These are phyloP conservation scores for Oasisia sp. DNA, from an alignment of 2,888 invertebrate genomes.

Conservation along the genomic window DNA sequence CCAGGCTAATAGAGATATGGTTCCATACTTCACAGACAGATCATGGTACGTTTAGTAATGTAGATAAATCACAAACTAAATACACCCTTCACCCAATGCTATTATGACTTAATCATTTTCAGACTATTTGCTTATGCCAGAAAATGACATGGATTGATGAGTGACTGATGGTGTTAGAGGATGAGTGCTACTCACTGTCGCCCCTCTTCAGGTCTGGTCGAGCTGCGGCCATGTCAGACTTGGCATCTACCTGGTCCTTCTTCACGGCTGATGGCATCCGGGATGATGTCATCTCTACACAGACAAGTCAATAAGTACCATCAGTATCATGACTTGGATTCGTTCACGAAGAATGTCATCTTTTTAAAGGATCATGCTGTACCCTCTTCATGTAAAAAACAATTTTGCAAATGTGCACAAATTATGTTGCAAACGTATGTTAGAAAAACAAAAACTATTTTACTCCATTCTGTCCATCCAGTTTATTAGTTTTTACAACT, in stretches of 20 bases:
- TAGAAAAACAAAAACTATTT: too few species aligned
- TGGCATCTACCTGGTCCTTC: conserved; percentile 32
- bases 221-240: conserved; percentile 24
- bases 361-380: not conserved
- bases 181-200: not conserved
- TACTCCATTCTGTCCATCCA: too few species aligned
- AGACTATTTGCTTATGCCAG: not conserved
- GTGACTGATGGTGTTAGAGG: not conserved
- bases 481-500: not conserved
- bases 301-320: not conserved
- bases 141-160: not conserved
- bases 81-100: not conserved
- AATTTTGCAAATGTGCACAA: too few species aligned
- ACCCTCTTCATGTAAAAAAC: too few species aligned
- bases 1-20: too few species aligned
- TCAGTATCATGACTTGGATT: not conserved
- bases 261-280: conserved; percentile 35
- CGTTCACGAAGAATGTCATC: not conserved
- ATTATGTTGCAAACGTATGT: too few species aligned
- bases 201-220: conserved; percentile 21
- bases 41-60: not conserved
- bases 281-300: conserved; percentile 25
- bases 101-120: not conserved
- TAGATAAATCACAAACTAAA: not conserved
- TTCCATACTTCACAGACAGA: not conserved